These are phyloP conservation scores for Epistrophella euchroma DNA, from an alignment of 2,888 invertebrate genomes.

Conservation along the genomic window DNA sequence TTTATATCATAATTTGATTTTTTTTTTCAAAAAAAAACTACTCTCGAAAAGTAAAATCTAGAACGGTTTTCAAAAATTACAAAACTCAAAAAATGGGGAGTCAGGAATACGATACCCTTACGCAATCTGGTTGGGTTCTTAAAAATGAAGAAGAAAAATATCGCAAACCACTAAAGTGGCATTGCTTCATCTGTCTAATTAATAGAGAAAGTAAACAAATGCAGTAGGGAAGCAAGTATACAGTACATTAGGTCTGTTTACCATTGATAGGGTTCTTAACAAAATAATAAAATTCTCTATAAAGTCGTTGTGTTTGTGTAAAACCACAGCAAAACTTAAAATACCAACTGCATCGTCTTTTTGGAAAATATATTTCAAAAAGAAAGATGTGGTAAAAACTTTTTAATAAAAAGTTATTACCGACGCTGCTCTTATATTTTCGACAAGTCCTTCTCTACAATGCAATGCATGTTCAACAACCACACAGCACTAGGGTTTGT, in stretches of 20 bases:
- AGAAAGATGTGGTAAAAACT: constrained; percentile 64
- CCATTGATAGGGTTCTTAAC: constrained; percentile 27
- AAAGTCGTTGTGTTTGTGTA: constrained; percentile 16
- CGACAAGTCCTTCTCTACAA: constrained; percentile 64
- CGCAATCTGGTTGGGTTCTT: background rate
- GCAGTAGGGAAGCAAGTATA: background rate
- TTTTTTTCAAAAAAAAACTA: too few relatives aligned
- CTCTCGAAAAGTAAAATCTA: too few relatives aligned
- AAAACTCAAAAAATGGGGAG: background rate
- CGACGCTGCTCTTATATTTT: constrained; percentile 72
- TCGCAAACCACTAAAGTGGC: background rate
- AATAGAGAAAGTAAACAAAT: background rate
- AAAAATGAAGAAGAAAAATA: background rate
- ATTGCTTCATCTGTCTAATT: constrained; percentile 1
- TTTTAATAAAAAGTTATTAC: constrained; percentile 76
- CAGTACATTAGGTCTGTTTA: constrained; percentile 1
- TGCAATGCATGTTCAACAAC: constrained; percentile 71
- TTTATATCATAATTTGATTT: too few relatives aligned
- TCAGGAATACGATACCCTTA: background rate
- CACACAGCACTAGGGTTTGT: constrained; percentile 33
- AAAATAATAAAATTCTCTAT: constrained; percentile 30
- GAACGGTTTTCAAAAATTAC: too few relatives aligned
- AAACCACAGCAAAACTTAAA: constrained; percentile 40
- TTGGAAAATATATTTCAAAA: constrained; percentile 22
- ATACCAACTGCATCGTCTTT: constrained; percentile 39